A percentile compares a stretch with the other conserved stretches of the same genome.
These are phyloP conservation scores for Apodemia mormo DNA, from an alignment of 2,888 invertebrate genomes.

Conservation along the genomic window DNA sequence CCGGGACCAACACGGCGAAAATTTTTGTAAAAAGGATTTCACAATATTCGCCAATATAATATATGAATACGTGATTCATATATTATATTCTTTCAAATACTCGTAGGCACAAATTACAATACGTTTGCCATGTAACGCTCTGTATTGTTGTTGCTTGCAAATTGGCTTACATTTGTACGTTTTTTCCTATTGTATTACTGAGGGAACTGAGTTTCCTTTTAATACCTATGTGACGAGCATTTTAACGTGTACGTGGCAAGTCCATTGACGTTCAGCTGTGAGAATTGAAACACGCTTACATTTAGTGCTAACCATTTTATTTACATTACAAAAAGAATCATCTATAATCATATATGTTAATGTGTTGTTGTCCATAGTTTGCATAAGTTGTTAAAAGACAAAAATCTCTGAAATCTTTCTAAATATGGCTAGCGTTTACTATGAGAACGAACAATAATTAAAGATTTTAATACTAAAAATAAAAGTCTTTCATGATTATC, in stretches of 20 bases:
- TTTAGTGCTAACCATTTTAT: not conserved
- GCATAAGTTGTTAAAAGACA: no score
- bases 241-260: constrained; percentile 32
- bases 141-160: not conserved
- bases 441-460: no score
- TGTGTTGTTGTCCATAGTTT: not conserved
- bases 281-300: constrained; percentile 24
- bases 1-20: no score
- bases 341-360: constrained; percentile 8
- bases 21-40: not conserved
- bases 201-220: constrained; percentile 16
- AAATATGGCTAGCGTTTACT: no score
- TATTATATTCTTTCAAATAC: no score
- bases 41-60: not conserved
- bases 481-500: no score
- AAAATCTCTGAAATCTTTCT: no score
- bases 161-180: constrained; percentile 4
- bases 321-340: constrained; percentile 7
- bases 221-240: constrained; percentile 26
- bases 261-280: constrained; percentile 31
- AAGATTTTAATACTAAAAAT: no score
- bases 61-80: no score
- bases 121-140: not conserved
- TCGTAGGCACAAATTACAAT: not conserved
- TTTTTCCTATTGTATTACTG: constrained; percentile 14